Evolutionary conservation across 2,888 invertebrate species (phyloP).

Genomic region (Acanthosepion lycidas): DNA sequence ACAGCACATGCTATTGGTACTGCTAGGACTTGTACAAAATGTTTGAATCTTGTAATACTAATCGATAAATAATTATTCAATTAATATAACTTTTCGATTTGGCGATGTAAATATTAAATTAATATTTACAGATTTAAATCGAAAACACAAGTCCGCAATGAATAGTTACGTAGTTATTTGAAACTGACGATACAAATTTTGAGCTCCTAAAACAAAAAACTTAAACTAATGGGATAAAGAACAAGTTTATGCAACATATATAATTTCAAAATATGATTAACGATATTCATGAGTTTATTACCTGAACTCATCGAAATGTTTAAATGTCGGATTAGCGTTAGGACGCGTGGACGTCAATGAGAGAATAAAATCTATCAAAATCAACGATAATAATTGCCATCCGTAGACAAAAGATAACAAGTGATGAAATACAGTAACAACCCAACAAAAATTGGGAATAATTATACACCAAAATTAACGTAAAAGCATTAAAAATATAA

Average conservation of each 20-base stretch:
- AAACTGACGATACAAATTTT: not conserved
- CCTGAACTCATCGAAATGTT: not conserved
- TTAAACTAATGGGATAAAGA: not conserved
- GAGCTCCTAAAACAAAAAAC: no score
- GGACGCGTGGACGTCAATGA: not conserved
- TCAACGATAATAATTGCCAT: not conserved
- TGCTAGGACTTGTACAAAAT: no score
- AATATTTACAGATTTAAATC: no score
- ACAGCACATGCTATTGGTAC: not conserved
- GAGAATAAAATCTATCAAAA: not conserved
- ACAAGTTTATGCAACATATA: not conserved
- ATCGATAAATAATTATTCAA: no score
- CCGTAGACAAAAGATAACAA: not conserved
- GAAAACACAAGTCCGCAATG: no score
- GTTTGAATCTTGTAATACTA: no score
- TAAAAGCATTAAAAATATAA: not conserved
- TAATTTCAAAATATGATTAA: no score
- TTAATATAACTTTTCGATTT: no score
- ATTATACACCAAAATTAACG: not conserved
- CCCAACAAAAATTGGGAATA: not conserved
- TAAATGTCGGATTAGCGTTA: not conserved
- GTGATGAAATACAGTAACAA: not conserved
- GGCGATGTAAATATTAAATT: no score
- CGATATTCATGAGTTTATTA: not conserved
- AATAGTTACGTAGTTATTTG: not conserved